Evolutionary conservation across 1,140 invertebrate species (phyloP), one percentile per base, ranked within the genome.

Genomic region (Neodiprion fabricii): DNA sequence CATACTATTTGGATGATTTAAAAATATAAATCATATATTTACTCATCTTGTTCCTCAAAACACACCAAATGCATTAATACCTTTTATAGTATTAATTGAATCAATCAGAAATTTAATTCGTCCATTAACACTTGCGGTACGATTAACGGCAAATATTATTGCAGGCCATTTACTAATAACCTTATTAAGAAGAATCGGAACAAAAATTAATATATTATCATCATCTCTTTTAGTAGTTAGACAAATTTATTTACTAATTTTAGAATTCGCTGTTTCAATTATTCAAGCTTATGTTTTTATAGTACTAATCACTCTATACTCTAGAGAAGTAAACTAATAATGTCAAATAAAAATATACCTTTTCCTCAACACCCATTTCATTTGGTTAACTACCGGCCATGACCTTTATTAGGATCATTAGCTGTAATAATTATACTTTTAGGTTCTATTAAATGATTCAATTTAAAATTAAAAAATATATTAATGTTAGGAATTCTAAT

Each of bases 131-230:
- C 84, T 92, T 86, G 88, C 89, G 28, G 87, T 92, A 48, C 91
- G 91, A 76, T 80, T 92, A 85, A 85, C 90, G 9, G 91, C 91
- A 72, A 92, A 92, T 86, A 91, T 91, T 89, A 91, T 91, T 87
- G 91, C 91, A 12, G 91, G 91, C 17, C 17, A 17, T 17, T 17
- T 17, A 17, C 17, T 17, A 17, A 17, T 17, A 17, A 17, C 17
- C 17, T 17, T 17, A 17, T 17, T 17, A 17, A 17, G 17, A 17
- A 17, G 17, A 17, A 17, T 17, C 17, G 17, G 17, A 17, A 17
- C 17, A 17, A 17, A 17, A 17, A 17, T 17, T 17, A 17, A 17
- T 17, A 17, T 17, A 17, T 17, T 17, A 17, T 17, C 17, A 17
- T 17, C 17, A 17, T 17, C 17, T 17, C 17, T 17, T 17, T 17